phyloP scores from a whole-genome alignment of 2,113 vertebrate genomes.

The Malurus alboscapulatus region DNA sequence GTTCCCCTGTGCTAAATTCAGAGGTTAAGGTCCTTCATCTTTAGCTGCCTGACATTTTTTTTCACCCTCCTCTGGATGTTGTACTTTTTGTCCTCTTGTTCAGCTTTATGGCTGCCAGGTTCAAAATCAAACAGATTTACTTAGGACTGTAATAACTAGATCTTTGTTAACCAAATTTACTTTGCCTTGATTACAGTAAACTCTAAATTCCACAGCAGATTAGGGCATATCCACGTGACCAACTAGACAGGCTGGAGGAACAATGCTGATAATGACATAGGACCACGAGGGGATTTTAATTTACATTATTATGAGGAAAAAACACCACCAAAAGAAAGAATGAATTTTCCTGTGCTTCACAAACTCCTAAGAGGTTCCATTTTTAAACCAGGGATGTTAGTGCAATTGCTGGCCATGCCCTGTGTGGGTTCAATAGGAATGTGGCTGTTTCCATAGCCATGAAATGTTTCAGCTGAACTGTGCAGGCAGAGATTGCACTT shows the following conservation, averaged over 20 bases:
- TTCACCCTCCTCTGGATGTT: neutral
- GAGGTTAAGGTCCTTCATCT: neutral
- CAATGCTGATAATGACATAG: neutral
- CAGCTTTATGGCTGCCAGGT: neutral
- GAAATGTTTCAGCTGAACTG: neutral
- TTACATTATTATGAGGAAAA: neutral
- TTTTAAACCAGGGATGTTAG: neutral
- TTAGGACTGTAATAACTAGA: conserved; percentile 2
- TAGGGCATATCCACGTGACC: neutral
- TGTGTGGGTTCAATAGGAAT: neutral
- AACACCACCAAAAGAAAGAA: no score
- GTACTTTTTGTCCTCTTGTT: neutral
- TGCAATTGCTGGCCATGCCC: neutral
- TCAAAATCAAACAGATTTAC: neutral
- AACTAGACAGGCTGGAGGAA: neutral
- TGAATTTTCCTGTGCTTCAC: neutral
- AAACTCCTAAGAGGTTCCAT: neutral
- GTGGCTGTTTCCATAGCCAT: neutral
- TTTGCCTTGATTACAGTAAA: neutral
- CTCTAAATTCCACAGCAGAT: neutral
- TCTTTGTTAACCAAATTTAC: neutral
- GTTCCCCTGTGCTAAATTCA: neutral
- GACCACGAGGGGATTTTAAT: neutral
- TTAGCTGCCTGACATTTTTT: neutral
- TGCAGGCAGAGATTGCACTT: neutral